Percentiles rank a stretch among this genome's conserved stretches.
phyloP scores from a whole-genome alignment of 2,113 vertebrate species.

The Manacus vitellinus region DNA sequence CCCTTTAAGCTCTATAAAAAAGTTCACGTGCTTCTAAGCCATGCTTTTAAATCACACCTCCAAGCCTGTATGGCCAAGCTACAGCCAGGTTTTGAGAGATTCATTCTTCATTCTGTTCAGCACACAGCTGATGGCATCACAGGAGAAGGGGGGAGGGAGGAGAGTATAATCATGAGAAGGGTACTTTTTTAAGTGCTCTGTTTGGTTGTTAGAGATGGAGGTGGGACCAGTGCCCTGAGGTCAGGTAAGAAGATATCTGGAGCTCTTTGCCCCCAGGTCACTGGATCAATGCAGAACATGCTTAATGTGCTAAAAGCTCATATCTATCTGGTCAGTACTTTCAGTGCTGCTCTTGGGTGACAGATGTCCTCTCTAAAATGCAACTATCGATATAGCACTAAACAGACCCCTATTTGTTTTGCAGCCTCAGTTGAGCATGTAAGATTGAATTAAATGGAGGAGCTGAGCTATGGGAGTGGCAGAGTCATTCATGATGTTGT shows the following conservation, averaged over 20 bases:
- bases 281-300: neutral
- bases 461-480: neutral
- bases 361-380: neutral
- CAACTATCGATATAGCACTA: fast-evolving
- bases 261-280: neutral
- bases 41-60: neutral
- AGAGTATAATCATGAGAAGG: neutral
- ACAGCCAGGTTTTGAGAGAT: neutral
- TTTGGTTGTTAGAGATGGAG: neutral
- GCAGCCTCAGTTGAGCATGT: neutral
- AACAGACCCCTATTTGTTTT: neutral
- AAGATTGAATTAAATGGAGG: neutral
- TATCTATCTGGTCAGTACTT: neutral
- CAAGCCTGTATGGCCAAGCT: neutral
- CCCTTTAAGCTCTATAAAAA: neutral
- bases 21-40: neutral
- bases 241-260: neutral
- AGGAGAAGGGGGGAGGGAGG: neutral
- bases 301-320: neutral
- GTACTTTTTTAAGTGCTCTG: neutral
- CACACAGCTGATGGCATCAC: neutral
- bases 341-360: neutral
- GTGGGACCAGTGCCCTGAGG: neutral
- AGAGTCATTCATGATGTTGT: neutral
- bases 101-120: neutral